Base-by-base conservation (phyloP, 2,888 invertebrate species). In the Tinea pellionella region DNA sequence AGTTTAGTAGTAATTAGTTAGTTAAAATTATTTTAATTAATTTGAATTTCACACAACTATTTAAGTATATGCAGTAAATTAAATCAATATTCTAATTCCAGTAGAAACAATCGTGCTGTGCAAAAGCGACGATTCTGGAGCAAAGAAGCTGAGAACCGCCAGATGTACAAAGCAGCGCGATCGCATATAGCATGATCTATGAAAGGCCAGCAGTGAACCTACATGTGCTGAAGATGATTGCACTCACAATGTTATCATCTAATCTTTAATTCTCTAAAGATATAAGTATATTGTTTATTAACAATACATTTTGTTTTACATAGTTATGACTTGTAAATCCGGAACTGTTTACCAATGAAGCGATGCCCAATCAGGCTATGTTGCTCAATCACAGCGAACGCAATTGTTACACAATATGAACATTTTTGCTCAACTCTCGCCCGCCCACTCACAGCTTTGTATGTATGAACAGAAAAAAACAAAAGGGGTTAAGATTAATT, bases 381-480 rank as follows among this genome's bases (percentile, higher is more conserved):
- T 78, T 78, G 69, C 78, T 69, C 73, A 79, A 80, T 77, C 68
- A 32, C 15, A 1, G 32, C 30, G 62, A 65, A 64, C 66, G 64
- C 57, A 68, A 63, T 65, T 61, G 67, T 77, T 78, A 71, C 77
- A 72, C 73, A 76, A 80, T 70, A 65, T 67, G 68, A 69, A 70
- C 66, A 75, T 75, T 80, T 80, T 78, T 75, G 77, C 78, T 67
- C 69, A 72, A 73, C 70, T 69, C 73, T 57, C 32, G 30, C 19
- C 32, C 71, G 68, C 75, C 76, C 74, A 77, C 76, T 68, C 69
- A 62, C 60, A 63, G 65, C 66, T 70, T 66, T 66, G 64, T 68
- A 63, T 70, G 68, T 65, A 60, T 61, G 42, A 13, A 60, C 58
- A 47, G 62, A 63, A 63, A 64, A 65, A 73, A 77, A 80, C 80